Percentiles rank a stretch among this genome's conserved stretches.
Evolutionary conservation across 2,797 vertebrate species (phyloP).

Genomic region (Artibeus lituratus): DNA sequence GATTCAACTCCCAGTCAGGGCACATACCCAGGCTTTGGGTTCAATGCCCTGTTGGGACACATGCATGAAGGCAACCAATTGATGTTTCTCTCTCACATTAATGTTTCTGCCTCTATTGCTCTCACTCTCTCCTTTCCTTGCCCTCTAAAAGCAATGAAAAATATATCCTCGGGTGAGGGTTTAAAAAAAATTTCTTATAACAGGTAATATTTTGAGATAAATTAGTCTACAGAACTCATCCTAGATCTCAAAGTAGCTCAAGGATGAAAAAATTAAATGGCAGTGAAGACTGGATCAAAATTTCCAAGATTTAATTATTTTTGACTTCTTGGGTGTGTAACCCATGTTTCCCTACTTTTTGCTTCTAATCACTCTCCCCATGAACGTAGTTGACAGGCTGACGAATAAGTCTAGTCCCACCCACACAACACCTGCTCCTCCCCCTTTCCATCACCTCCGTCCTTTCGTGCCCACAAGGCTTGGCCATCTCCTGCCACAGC

Average conservation of each 20-base stretch:
- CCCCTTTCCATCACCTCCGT: background rate
- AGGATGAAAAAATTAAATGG: background rate
- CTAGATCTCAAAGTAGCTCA: slow-evolving; percentile 49
- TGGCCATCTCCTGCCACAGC: background rate
- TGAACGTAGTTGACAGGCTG: background rate
- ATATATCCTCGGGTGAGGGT: background rate
- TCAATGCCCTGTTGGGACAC: background rate
- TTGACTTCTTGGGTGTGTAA: background rate
- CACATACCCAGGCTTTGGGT: background rate
- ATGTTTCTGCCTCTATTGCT: background rate
- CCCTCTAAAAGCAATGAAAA: background rate
- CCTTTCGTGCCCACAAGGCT: background rate
- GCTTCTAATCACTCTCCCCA: background rate
- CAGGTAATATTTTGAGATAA: slow-evolving; percentile 54
- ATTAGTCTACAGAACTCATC: slow-evolving; percentile 52
- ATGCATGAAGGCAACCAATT: background rate
- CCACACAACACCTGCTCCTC: background rate
- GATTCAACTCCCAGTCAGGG: background rate
- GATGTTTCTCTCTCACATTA: background rate
- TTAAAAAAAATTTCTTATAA: slow-evolving; percentile 17
- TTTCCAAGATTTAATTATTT: background rate
- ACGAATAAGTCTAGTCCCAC: background rate
- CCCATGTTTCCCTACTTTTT: background rate
- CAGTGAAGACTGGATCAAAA: background rate
- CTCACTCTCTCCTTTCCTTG: background rate